Conservation (phyloP, 2,797 vertebrate species). For the Bovichtus diacanthus region DNA sequence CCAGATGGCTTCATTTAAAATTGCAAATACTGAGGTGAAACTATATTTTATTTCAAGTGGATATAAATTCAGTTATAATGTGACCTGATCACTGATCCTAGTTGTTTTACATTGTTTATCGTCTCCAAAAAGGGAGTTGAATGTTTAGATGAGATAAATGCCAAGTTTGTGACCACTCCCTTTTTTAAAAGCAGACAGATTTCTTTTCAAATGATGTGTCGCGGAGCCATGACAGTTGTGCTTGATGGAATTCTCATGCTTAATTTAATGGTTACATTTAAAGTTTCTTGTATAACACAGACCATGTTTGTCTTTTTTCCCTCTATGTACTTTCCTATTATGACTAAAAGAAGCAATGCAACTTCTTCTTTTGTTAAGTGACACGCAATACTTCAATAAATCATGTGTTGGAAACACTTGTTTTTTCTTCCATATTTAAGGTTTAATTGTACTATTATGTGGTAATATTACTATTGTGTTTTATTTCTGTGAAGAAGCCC, state of each 20-base stretch:
- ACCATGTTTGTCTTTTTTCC: not conserved
- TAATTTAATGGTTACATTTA: not conserved
- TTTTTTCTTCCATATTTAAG: not conserved
- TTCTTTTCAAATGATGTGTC: not conserved
- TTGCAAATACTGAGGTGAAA: not conserved
- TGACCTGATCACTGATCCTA: not conserved
- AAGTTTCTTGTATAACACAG: not conserved
- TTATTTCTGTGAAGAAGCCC: not conserved
- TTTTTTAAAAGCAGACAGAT: not conserved
- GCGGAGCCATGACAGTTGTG: not conserved
- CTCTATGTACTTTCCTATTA: not conserved
- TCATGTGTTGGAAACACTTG: not conserved
- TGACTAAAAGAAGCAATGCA: not conserved
- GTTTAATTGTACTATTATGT: not conserved
- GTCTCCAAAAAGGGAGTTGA: not conserved
- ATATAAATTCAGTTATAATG: not conserved
- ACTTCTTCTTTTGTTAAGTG: not conserved
- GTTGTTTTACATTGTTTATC: not conserved
- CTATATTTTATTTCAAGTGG: not conserved
- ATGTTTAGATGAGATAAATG: not conserved
- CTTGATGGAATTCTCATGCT: not conserved
- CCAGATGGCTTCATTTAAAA: not conserved
- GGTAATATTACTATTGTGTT: not conserved
- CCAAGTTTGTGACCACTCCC: not conserved
- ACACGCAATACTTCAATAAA: conserved; percentile 21